These are phyloP conservation scores for Sebastes taczanowskii DNA, from an alignment of 2,797 vertebrate species.

Conservation along the genomic window DNA sequence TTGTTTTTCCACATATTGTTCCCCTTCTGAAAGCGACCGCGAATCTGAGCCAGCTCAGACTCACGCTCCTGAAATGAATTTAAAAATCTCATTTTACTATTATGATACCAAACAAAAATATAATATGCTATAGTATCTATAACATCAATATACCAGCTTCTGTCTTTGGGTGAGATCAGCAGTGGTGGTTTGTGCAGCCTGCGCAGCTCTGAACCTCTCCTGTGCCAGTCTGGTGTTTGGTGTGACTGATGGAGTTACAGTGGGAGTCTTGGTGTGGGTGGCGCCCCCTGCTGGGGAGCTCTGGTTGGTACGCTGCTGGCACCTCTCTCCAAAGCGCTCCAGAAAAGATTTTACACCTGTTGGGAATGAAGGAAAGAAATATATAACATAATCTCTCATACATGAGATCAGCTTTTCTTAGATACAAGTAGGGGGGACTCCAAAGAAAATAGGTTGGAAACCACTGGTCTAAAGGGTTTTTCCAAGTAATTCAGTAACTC, in stretches of 20 bases:
- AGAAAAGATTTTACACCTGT: constrained; percentile 90
- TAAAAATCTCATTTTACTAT: rapidly evolving
- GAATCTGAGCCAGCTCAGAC: constrained; percentile 89
- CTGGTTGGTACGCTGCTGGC: constrained; percentile 82
- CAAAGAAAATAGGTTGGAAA: too few species aligned
- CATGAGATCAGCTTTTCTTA: too few species aligned
- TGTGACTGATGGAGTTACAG: constrained; percentile 78
- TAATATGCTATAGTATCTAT: rapidly evolving
- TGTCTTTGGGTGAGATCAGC: constrained; percentile 88
- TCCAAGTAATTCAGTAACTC: too few species aligned
- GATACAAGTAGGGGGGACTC: too few species aligned
- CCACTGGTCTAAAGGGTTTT: too few species aligned
- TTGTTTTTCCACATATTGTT: constrained; percentile 82
- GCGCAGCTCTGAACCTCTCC: constrained; percentile 86
- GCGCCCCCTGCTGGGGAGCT: constrained; percentile 71
- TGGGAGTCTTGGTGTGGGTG: constrained; percentile 62
- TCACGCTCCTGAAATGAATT: constrained; percentile 88
- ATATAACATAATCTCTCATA: background rate
- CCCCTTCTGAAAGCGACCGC: constrained; percentile 88
- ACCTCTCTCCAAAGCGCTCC: constrained; percentile 92
- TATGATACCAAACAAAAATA: background rate
- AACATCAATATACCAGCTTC: constrained; percentile 85
- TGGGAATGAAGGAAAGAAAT: constrained; percentile 16
- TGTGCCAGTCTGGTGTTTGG: constrained; percentile 89
- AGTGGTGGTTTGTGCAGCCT: constrained; percentile 80